Evolutionary conservation across 2,797 vertebrate species (phyloP).

Genomic region (Lagocephalus sceleratus): DNA sequence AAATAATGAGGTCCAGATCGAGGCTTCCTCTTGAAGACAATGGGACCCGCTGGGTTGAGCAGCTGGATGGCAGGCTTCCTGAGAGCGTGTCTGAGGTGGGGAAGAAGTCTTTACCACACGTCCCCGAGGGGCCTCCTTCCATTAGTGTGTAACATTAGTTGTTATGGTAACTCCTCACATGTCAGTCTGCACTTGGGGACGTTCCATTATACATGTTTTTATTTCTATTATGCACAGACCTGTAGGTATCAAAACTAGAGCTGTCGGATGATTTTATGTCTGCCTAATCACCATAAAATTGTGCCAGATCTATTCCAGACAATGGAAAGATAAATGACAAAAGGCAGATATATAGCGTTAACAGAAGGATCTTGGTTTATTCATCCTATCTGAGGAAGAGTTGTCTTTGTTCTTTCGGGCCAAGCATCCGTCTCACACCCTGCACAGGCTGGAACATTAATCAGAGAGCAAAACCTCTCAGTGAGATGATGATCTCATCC

Average conservation of each 20-base stretch:
- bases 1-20: not conserved
- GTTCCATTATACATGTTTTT: too few relatives aligned
- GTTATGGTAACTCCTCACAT: conserved; percentile 31
- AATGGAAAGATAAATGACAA: too few relatives aligned
- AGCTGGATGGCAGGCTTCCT: not conserved
- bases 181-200: not conserved
- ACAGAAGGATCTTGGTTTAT: too few relatives aligned
- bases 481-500: conserved; percentile 44
- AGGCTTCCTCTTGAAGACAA: not conserved
- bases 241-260: too few relatives aligned
- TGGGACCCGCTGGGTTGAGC: conserved; percentile 3
- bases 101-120: conserved; percentile 12
- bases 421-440: conserved; percentile 27
- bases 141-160: conserved; percentile 36
- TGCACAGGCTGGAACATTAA: conserved; percentile 31
- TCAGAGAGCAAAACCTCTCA: not conserved
- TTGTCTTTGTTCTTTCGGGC: not conserved
- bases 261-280: too few relatives aligned
- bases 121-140: conserved; percentile 20
- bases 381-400: too few relatives aligned
- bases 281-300: too few relatives aligned
- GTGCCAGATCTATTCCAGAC: too few relatives aligned
- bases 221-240: too few relatives aligned
- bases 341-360: too few relatives aligned
- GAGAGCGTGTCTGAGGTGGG: not conserved